Evolutionary conservation across 2,888 invertebrate species (phyloP).

Genomic region (Lottia gigantea): DNA sequence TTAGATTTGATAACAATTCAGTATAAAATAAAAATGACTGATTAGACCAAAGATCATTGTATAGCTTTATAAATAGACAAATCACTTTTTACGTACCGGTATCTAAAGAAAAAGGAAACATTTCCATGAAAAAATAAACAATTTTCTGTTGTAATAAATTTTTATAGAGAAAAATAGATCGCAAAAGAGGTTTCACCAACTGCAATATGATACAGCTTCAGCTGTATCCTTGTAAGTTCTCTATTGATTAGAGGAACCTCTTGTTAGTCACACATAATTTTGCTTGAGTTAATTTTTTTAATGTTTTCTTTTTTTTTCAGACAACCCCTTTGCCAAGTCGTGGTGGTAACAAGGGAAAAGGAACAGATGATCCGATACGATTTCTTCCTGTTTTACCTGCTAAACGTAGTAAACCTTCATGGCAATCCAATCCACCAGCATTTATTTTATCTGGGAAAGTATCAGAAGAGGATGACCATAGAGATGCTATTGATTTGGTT

Average conservation of each 20-base stretch:
- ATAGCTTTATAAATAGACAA: too few species aligned
- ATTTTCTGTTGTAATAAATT: too few species aligned
- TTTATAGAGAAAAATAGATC: too few species aligned
- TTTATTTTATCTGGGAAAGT: conserved; percentile 61
- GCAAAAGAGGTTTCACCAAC: too few species aligned
- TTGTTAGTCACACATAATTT: not conserved
- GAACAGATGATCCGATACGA: conserved; percentile 63
- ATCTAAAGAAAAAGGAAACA: too few species aligned
- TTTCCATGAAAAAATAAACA: too few species aligned
- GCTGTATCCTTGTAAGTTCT: too few species aligned
- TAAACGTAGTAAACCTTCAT: conserved; percentile 64
- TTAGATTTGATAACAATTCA: too few species aligned
- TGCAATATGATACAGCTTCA: too few species aligned
- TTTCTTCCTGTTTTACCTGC: conserved; percentile 67
- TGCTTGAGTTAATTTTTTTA: not conserved
- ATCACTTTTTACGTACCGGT: too few species aligned
- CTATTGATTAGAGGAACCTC: not conserved
- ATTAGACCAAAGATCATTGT: too few species aligned
- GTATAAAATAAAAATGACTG: too few species aligned
- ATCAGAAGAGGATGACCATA: conserved; percentile 45
- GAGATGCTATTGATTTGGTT: conserved; percentile 60
- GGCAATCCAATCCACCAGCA: conserved; percentile 64
- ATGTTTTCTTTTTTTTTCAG: conserved; percentile 32
- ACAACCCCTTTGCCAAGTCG: conserved; percentile 34
- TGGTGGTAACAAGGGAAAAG: conserved; percentile 61